Evolutionary conservation across 2,797 vertebrate species (phyloP).

Genomic region (Cephalopachus bancanus): DNA sequence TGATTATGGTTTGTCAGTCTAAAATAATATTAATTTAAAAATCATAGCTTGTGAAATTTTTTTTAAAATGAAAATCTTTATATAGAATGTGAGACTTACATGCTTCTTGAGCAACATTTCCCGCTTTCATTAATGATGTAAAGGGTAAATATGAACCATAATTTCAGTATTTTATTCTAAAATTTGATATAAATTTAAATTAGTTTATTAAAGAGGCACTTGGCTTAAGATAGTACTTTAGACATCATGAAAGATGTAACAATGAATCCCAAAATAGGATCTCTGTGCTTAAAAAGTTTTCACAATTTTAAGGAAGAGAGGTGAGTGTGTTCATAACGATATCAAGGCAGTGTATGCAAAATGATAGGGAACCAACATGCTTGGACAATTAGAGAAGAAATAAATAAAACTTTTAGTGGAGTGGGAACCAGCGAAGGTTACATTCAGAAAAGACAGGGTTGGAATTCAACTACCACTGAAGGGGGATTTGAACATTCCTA

Average conservation of each 20-base stretch:
- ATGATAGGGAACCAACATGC: background rate
- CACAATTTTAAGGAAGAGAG: background rate
- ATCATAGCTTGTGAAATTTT: background rate
- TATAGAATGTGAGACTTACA: background rate
- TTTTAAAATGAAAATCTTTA: background rate
- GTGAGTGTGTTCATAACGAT: background rate
- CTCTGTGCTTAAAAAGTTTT: background rate
- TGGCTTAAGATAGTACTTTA: background rate
- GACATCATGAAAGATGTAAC: background rate
- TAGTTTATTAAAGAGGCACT: conserved; percentile 20
- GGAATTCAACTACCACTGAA: background rate
- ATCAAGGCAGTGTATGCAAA: background rate
- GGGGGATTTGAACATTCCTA: background rate
- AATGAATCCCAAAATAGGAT: background rate
- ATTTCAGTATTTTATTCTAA: conserved; percentile 33
- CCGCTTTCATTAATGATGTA: background rate
- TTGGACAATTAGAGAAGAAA: background rate
- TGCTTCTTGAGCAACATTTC: background rate
- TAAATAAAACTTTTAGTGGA: background rate
- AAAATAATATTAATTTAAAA: background rate
- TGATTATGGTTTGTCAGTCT: background rate
- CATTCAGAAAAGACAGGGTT: background rate
- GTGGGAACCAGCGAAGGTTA: background rate
- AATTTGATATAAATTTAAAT: background rate
- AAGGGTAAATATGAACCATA: background rate